phyloP scores from a whole-genome alignment of 35 echinoderm and acorn worm genomes.

The Heliocidaris erythrogramma region DNA sequence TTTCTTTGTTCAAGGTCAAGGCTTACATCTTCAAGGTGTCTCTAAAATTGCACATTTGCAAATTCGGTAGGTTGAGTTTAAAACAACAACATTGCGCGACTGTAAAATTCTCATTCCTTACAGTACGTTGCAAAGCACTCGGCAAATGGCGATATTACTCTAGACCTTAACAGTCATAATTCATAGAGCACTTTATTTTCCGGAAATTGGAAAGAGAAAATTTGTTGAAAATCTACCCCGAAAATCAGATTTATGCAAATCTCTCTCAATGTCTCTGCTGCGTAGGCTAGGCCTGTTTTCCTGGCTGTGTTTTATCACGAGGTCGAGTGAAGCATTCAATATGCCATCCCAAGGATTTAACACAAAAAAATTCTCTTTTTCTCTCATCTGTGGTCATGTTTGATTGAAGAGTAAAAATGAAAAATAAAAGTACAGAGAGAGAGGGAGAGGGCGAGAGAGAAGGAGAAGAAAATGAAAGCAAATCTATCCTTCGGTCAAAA shows the following conservation, averaged over 20 bases:
- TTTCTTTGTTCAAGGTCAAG: constrained; percentile 25
- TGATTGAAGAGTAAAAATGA: background rate
- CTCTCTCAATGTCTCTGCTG: constrained; percentile 16
- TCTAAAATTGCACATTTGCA: background rate
- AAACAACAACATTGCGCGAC: background rate
- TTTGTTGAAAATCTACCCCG: constrained; percentile 43
- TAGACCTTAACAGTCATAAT: background rate
- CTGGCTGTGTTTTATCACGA: constrained; percentile 32
- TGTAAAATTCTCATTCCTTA: background rate
- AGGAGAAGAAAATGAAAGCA: background rate
- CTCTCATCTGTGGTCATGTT: background rate
- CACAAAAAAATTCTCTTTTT: background rate
- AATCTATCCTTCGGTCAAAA: background rate
- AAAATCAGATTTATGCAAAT: constrained; percentile 45
- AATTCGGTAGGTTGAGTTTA: constrained; percentile 20
- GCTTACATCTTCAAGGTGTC: background rate
- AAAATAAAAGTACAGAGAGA: too few relatives aligned
- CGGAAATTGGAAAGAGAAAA: constrained; percentile 37
- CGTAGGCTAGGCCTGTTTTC: constrained; percentile 44
- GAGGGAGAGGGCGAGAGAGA: background rate
- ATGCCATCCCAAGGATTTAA: constrained; percentile 17
- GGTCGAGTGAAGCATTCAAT: constrained; percentile 33
- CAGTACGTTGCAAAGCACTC: background rate
- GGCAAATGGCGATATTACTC: constrained; percentile 10
- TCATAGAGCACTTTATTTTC: constrained; percentile 28